Evolutionary conservation across 2,113 vertebrate species (phyloP), one percentile per base, ranked within the genome.

Genomic region (Sander lucioperca): DNA sequence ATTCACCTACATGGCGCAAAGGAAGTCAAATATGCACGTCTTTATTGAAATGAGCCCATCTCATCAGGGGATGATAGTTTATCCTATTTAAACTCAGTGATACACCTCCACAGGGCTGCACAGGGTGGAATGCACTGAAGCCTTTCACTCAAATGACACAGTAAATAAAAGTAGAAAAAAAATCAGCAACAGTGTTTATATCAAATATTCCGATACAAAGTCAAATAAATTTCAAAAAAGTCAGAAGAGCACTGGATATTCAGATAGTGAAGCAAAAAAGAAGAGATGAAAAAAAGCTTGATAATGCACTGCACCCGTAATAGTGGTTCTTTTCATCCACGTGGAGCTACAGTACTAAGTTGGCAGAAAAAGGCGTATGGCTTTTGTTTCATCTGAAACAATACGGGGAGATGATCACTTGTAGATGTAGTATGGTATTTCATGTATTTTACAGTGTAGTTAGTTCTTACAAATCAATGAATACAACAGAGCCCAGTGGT

Each of bases 1-100:
- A 93, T 94, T 93, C 92, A 93, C 85, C 90, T 94, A 92, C 92
- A 92, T 92, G 93, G 87, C 82, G 87, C 90, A 91, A 94, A 90
- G 79, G 83, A 93, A 93, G 83, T 93, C 91, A 92, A 94, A 92
- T 92, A 92, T 87, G 89, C 86, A 91, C 83, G 83, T 72, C 83
- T 71, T 84, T 80, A 84, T 51, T 89, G 84, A 89, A 89, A 92
- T 83, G 84, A 92, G 90, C 86, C 89, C 79, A 85, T 91, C 78
- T 90, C 73, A 80, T 80, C 66, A 48, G 84, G 79, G 85, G 71
- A 57, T 61, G 61, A 86, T 45, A 43, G 10, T 43, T 43, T 43
- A 88, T 79, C 86, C 82, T 69, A 82, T 74, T 59, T 88, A 45
- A 85, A 85, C n/a, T 74, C 59, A 56, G 69, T 84, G 80, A 79